Conservation (phyloP, 2,113 vertebrate species). For the Helogale parvula region DNA sequence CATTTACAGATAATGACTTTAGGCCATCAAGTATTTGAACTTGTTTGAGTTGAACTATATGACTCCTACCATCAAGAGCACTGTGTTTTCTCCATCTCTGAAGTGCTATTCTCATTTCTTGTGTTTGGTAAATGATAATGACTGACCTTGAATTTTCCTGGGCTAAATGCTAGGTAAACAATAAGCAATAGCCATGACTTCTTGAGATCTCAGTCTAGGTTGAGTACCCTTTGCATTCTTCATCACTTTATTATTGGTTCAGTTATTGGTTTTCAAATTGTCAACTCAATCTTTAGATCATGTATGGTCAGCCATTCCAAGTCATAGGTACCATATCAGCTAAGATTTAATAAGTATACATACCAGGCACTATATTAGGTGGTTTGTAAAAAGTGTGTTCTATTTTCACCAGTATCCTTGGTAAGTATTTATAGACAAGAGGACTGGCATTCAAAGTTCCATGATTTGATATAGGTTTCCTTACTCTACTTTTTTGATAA, state of each 20-base stretch:
- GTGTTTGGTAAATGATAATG: not conserved
- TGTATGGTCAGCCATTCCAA: not conserved
- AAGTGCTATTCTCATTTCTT: constrained; percentile 7
- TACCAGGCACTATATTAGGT: not conserved
- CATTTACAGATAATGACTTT: constrained; percentile 42
- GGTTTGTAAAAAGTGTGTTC: not conserved
- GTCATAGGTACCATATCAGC: not conserved
- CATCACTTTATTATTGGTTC: not conserved
- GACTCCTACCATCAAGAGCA: not conserved
- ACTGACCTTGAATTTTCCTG: constrained; percentile 5
- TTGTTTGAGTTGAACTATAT: constrained; percentile 25
- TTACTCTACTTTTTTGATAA: not conserved
- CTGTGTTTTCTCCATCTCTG: constrained; percentile 32
- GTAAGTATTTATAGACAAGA: constrained; percentile 4
- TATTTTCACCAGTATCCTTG: not conserved
- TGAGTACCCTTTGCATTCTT: not conserved
- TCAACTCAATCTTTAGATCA: not conserved
- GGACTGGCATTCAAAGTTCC: not conserved
- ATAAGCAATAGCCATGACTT: not conserved
- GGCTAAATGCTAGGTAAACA: not conserved
- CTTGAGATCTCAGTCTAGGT: not conserved
- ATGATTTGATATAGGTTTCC: not conserved
- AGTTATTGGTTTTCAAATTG: constrained; percentile 4
- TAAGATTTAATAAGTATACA: not conserved
- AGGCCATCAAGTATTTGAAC: not conserved